Evolutionary conservation across 2,797 vertebrate species (phyloP), one percentile per base, ranked within the genome.

Genomic region (Galaxias olidus): DNA sequence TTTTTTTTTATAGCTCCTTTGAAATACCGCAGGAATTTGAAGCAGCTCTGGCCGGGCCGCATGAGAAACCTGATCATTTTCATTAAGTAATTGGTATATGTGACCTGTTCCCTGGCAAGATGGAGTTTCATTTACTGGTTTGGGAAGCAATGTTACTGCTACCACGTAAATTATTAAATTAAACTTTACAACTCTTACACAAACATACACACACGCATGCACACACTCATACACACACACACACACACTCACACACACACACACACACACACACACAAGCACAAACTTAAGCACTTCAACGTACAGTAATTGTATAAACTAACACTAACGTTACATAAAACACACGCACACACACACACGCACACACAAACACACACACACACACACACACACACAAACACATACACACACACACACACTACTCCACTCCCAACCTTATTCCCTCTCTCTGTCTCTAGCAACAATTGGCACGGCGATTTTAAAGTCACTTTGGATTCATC

Each of bases 1-100:
- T 73, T 72, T 86, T 73, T 72, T 86, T 88, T 88, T 81, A 87
- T 81, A 72, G 77, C 71, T 47, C n/a, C 49, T 17, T 14, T 59
- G 59, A 73, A 77, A 73, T 61, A 68, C 73, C 72, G 81, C 77
- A 70, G 78, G 71, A 77, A 77, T 83, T 59, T 66, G 69, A 63
- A 83, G 68, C 13, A 1, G 15, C 59, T 65, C 48, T n/a, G 63
- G 76, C 75, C 80, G 74, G 46, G 59, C 70, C 13, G 20, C 82
- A 72, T 70, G 67, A 78, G 88, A 88, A 90, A 91, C 89, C 80
- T 82, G 86, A 90, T 90, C 82, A 84, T 85, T 90, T 90, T 90
- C 87, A 90, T 90, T 88, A 90, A 88, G 87, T 90, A 91, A 91
- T 91, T 90, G 87, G 80, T 86, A 50, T 57, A 66, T 63, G 71